Evolutionary conservation across 2,888 invertebrate genomes (phyloP).

Genomic region (Sphaerophoria taeniata): DNA sequence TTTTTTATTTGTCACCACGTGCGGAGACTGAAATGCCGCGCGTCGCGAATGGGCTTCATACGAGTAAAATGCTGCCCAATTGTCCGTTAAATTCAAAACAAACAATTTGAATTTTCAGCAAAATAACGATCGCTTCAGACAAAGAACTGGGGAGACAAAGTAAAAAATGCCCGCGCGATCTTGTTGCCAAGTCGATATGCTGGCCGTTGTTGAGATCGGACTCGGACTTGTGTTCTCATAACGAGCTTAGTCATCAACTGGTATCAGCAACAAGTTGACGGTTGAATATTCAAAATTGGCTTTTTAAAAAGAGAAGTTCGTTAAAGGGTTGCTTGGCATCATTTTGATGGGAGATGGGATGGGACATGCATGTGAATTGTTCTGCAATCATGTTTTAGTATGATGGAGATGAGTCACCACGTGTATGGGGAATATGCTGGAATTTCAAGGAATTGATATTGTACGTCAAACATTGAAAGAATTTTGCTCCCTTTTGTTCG

Average conservation of each 20-base stretch:
- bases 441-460: neutral
- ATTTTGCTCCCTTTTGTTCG: conserved; percentile 9
- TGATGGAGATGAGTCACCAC: conserved; percentile 34
- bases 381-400: neutral
- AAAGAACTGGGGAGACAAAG: conserved; percentile 37
- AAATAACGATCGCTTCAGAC: conserved; percentile 56
- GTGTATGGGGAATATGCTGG: neutral
- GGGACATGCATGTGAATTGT: neutral
- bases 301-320: neutral
- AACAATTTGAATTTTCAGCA: conserved; percentile 49
- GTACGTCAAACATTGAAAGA: conserved; percentile 14
- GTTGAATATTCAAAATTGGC: conserved; percentile 54
- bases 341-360: neutral
- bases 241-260: conserved; percentile 62
- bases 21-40: neutral
- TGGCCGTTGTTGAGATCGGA: neutral
- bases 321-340: conserved; percentile 30
- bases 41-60: neutral
- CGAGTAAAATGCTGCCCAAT: conserved; percentile 22
- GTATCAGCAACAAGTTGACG: conserved; percentile 70
- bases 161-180: conserved; percentile 64
- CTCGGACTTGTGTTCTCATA: neutral
- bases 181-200: conserved; percentile 55
- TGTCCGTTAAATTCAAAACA: conserved; percentile 67
- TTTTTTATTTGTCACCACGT: conserved; percentile 42